A percentile compares a stretch with the other conserved stretches of the same genome.
Conservation (phyloP, 2,888 invertebrate species). For the Drosophila fulvimacula region DNA sequence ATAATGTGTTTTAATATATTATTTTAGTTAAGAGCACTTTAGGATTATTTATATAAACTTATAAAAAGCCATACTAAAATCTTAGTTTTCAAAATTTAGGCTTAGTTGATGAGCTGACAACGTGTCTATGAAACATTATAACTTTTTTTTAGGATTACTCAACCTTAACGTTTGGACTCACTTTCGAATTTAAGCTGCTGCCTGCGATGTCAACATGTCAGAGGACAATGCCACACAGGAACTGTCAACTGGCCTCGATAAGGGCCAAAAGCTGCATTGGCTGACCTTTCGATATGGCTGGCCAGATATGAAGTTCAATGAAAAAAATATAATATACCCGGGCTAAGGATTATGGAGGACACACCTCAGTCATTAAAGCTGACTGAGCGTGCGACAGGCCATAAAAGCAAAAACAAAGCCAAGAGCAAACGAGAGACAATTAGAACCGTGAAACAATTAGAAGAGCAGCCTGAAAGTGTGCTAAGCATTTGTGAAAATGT, state of each 20-base stretch:
- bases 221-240: constrained; percentile 58
- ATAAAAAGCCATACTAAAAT: too few relatives aligned
- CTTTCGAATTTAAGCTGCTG: constrained; percentile 12
- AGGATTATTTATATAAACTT: too few relatives aligned
- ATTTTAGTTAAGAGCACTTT: too few relatives aligned
- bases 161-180: constrained; percentile 19
- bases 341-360: constrained; percentile 29
- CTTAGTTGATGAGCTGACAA: background rate
- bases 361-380: constrained; percentile 67
- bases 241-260: constrained; percentile 50
- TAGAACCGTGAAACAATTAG: constrained; percentile 34
- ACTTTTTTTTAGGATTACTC: background rate
- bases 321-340: constrained; percentile 1
- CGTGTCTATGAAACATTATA: background rate
- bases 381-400: constrained; percentile 66
- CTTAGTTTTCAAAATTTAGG: background rate
- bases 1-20: too few relatives aligned
- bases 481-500: constrained; percentile 31
- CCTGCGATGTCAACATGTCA: constrained; percentile 55
- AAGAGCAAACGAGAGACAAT: constrained; percentile 28
- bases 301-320: constrained; percentile 73
- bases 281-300: constrained; percentile 31
- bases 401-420: constrained; percentile 55
- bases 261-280: constrained; percentile 51
- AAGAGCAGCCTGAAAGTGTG: constrained; percentile 55